Evolutionary conservation across 2,797 vertebrate species (phyloP).

Genomic region (Myiotriccus ornatus): DNA sequence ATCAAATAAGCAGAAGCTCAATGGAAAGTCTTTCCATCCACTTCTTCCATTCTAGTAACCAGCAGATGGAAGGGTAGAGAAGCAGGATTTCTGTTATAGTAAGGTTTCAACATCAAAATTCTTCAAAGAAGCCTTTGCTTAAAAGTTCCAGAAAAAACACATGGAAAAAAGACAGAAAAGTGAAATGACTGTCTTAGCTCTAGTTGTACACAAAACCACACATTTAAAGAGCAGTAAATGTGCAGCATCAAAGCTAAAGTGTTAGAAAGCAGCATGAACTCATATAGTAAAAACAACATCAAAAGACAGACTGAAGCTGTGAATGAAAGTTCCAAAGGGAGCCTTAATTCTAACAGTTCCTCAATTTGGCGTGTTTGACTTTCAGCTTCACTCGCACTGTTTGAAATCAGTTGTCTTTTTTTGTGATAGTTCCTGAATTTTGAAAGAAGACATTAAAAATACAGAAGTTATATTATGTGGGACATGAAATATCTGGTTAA

Average conservation of each 20-base stretch:
- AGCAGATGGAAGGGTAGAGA: neutral
- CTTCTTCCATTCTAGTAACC: neutral
- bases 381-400: neutral
- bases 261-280: neutral
- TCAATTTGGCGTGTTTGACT: neutral
- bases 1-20: neutral
- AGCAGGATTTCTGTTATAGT: neutral
- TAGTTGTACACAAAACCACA: neutral
- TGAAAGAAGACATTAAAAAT: slow-evolving; percentile 36
- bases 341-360: neutral
- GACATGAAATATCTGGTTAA: slow-evolving; percentile 24
- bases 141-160: neutral
- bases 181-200: neutral
- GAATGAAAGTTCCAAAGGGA: neutral
- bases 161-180: neutral
- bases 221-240: neutral
- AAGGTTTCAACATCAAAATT: neutral
- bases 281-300: slow-evolving; percentile 4
- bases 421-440: neutral
- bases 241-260: neutral
- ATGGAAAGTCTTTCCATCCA: neutral
- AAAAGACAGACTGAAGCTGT: neutral
- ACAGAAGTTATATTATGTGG: neutral
- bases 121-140: neutral
- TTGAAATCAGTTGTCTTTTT: neutral